phyloP scores from a whole-genome alignment of 2,113 vertebrate genomes.

The Corythornis vintsioides region DNA sequence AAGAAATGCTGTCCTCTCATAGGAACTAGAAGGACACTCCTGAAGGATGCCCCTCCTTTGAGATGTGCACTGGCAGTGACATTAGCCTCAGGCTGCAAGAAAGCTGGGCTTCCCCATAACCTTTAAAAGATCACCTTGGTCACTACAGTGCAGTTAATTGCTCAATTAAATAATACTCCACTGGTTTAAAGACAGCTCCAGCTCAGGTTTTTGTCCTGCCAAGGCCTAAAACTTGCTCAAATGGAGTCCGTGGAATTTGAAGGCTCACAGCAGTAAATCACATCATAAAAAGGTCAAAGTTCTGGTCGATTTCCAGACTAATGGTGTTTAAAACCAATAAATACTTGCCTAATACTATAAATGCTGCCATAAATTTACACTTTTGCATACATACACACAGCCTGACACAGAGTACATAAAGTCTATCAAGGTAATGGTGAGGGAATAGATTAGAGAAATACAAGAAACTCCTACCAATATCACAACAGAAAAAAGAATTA shows the following conservation, averaged over 20 bases:
- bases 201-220: constrained; percentile 48
- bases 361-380: constrained; percentile 74
- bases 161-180: background rate
- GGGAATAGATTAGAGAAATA: background rate
- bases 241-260: constrained; percentile 69
- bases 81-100: background rate
- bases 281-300: constrained; percentile 80
- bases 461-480: background rate
- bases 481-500: background rate
- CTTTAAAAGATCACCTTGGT: background rate
- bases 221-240: constrained; percentile 52
- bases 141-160: background rate
- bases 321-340: constrained; percentile 78
- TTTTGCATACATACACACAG: background rate
- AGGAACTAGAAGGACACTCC: background rate
- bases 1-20: background rate
- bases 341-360: constrained; percentile 76
- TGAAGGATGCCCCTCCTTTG: background rate
- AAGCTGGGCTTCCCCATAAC: background rate
- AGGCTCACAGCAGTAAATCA: constrained; percentile 74
- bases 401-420: constrained; percentile 2
- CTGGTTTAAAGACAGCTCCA: background rate
- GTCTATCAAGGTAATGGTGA: background rate
- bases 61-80: background rate
- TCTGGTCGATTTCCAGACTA: constrained; percentile 77